phyloP scores from a whole-genome alignment of 1,140 invertebrate genomes.

The Hermatobates lingyangjiaoensis region DNA sequence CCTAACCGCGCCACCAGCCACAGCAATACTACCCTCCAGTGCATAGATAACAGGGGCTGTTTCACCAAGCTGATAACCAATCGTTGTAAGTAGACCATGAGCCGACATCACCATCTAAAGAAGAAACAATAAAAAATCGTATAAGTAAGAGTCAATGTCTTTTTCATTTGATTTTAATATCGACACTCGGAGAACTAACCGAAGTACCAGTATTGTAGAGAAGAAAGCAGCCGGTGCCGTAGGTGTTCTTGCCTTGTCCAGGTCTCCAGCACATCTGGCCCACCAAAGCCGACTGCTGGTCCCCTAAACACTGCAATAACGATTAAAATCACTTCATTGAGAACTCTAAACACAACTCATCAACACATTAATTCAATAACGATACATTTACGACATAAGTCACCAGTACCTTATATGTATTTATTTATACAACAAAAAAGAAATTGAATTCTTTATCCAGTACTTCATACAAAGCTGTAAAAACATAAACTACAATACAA shows the following conservation, averaged over 20 bases:
- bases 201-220: slow-evolving; percentile 77
- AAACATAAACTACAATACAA: too few relatives aligned
- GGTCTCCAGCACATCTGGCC: slow-evolving; percentile 77
- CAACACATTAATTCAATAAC: too few relatives aligned
- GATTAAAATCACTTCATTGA: too few relatives aligned
- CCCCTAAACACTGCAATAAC: slow-evolving; percentile 58
- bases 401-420: too few relatives aligned
- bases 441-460: too few relatives aligned
- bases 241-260: slow-evolving; percentile 84
- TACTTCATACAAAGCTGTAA: too few relatives aligned
- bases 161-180: neutral
- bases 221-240: slow-evolving; percentile 89
- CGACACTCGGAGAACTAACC: slow-evolving; percentile 26
- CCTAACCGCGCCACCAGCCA: slow-evolving; percentile 61
- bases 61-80: slow-evolving; percentile 79
- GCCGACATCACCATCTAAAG: slow-evolving; percentile 57
- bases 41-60: slow-evolving; percentile 66
- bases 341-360: too few relatives aligned
- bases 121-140: neutral
- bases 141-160: neutral
- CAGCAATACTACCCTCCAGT: slow-evolving; percentile 69
- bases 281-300: slow-evolving; percentile 81
- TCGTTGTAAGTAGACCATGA: slow-evolving; percentile 82
- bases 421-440: too few relatives aligned
- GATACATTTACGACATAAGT: too few relatives aligned